A percentile compares a stretch with the other conserved stretches of the same genome.
Conservation (phyloP, 2,113 vertebrate genomes). For the Pithys albifrons region DNA sequence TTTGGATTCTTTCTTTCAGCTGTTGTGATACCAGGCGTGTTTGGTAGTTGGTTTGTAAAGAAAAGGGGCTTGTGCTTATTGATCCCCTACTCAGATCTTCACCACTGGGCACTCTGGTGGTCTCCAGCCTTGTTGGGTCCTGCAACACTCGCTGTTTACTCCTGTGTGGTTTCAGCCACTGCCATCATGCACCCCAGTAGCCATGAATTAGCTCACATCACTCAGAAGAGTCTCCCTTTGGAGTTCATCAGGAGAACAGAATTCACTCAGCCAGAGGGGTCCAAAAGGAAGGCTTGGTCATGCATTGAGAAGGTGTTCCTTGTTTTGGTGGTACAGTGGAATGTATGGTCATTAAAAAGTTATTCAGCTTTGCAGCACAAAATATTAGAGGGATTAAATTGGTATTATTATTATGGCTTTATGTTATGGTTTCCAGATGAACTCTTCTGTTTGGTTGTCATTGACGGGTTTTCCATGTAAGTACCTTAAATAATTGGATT, state of each 20-base stretch:
- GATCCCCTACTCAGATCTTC: neutral
- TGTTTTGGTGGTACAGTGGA: neutral
- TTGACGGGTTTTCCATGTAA: neutral
- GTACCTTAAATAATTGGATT: neutral
- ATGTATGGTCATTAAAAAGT: neutral
- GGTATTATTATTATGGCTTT: neutral
- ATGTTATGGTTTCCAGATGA: neutral
- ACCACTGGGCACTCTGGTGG: neutral
- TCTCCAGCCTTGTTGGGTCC: neutral
- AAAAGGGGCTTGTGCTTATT: neutral
- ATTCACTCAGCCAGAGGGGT: neutral
- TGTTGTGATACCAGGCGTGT: neutral
- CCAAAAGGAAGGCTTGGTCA: neutral
- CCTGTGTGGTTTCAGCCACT: neutral
- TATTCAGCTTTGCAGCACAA: neutral
- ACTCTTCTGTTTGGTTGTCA: neutral
- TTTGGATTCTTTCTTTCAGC: neutral
- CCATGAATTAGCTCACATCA: neutral
- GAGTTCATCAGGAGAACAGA: neutral
- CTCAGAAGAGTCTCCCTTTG: neutral
- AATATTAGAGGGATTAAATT: neutral
- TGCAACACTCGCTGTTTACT: neutral
- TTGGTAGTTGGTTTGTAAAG: neutral
- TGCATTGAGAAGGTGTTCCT: neutral
- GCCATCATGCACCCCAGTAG: neutral